Conservation (phyloP, 1,140 invertebrate species). For the Danaus melanippus region DNA sequence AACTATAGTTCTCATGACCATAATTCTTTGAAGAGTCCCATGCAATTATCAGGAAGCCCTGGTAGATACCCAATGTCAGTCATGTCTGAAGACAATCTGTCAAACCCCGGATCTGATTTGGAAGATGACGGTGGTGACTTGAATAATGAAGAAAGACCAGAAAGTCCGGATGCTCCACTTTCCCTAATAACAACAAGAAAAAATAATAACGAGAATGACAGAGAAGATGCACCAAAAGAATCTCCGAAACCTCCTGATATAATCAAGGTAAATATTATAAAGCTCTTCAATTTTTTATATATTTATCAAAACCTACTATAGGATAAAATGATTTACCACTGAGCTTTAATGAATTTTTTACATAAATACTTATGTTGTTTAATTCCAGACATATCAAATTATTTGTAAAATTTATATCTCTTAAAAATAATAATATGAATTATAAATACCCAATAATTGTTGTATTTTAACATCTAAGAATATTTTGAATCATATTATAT, state of each 20-base stretch:
- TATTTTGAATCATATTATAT: too few relatives aligned
- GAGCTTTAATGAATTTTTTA: too few relatives aligned
- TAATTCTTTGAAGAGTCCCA: constrained; percentile 69
- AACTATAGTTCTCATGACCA: constrained; percentile 72
- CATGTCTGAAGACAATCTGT: constrained; percentile 74
- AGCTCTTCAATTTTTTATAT: constrained; percentile 1
- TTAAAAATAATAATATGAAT: not conserved
- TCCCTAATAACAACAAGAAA: constrained; percentile 76
- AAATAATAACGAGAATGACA: constrained; percentile 47
- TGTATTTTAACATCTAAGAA: too few relatives aligned
- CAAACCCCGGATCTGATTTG: constrained; percentile 75
- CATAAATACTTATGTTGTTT: constrained; percentile 1
- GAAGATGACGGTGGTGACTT: constrained; percentile 74
- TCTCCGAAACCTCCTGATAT: constrained; percentile 68
- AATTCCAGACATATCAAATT: constrained; percentile 1
- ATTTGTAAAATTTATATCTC: constrained; percentile 8
- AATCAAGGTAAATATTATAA: constrained; percentile 54
- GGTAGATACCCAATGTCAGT: constrained; percentile 70
- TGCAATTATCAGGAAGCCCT: constrained; percentile 63
- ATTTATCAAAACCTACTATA: too few relatives aligned
- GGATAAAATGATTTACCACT: too few relatives aligned
- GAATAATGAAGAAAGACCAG: constrained; percentile 72
- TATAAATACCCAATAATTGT: too few relatives aligned
- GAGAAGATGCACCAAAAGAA: constrained; percentile 57
- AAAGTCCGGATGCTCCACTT: constrained; percentile 78